A percentile compares a stretch with the other conserved stretches of the same genome.
phyloP scores from a whole-genome alignment of 1,140 invertebrate species.

The Drosophila grimshawi region DNA sequence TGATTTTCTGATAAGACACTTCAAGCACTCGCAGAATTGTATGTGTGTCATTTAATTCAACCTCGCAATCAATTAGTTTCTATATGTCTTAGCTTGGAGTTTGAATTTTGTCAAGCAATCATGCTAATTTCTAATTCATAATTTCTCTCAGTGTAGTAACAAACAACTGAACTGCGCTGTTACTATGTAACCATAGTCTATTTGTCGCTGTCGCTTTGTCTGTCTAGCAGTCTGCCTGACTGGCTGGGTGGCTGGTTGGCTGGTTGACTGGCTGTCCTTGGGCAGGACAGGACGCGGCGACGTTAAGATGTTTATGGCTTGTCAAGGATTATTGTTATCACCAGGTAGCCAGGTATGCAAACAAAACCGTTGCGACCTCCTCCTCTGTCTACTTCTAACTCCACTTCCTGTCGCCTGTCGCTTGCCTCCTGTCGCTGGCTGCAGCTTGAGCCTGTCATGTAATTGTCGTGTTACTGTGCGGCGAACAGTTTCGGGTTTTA shows the following conservation, averaged over 20 bases:
- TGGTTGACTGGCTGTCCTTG: slow-evolving; percentile 3
- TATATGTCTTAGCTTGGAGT: no score
- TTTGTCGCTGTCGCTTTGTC: slow-evolving; percentile 51
- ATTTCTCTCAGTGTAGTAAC: neutral
- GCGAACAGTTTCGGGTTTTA: slow-evolving; percentile 16
- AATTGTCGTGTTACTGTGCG: slow-evolving; percentile 62
- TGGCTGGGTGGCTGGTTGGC: slow-evolving; percentile 3
- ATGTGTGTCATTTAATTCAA: no score
- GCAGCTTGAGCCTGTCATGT: slow-evolving; percentile 54
- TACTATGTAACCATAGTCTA: slow-evolving; percentile 56
- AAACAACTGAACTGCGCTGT: neutral
- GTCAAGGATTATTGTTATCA: slow-evolving; percentile 83
- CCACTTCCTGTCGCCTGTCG: neutral
- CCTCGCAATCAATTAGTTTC: no score
- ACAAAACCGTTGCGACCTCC: slow-evolving; percentile 46
- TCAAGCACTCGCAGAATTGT: no score
- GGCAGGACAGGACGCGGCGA: slow-evolving; percentile 36
- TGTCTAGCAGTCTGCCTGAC: neutral
- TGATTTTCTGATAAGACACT: neutral
- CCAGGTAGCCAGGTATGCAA: slow-evolving; percentile 79
- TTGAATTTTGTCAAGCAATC: no score
- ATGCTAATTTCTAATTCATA: neutral
- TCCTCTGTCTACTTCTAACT: slow-evolving; percentile 29
- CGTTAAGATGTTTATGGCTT: slow-evolving; percentile 83
- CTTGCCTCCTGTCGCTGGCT: neutral